A percentile compares a stretch with the other conserved stretches of the same genome.
Evolutionary conservation across 2,888 invertebrate genomes (phyloP).

Genomic region (Heliconius erato): DNA sequence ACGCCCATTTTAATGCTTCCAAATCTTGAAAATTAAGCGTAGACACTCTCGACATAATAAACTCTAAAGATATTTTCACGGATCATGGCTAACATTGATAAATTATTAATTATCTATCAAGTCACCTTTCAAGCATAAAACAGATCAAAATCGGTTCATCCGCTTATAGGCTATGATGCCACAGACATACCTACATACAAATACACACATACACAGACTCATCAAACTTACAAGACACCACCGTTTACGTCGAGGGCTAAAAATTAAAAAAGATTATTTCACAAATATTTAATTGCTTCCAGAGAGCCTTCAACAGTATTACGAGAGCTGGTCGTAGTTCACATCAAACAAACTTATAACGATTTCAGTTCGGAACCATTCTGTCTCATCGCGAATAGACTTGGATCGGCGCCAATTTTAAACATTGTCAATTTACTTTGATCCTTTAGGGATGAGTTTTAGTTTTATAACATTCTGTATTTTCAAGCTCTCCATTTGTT

Average conservation of each 20-base stretch:
- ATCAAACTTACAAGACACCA: no score
- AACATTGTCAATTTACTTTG: constrained; percentile 45
- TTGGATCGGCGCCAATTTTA: constrained; percentile 42
- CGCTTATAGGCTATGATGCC: not conserved
- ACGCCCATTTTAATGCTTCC: no score
- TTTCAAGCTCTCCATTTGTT: not conserved
- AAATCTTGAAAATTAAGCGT: no score
- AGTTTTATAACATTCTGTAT: constrained; percentile 6
- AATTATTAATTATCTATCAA: no score
- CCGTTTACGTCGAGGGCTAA: not conserved
- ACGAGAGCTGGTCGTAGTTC: not conserved
- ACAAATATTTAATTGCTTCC: constrained; percentile 17
- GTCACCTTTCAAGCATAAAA: no score
- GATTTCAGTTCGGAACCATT: constrained; percentile 31
- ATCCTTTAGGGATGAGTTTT: constrained; percentile 40
- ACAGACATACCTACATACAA: not conserved
- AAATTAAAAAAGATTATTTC: not conserved
- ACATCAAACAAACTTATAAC: constrained; percentile 36
- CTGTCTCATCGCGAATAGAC: constrained; percentile 28
- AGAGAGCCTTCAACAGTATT: not conserved
- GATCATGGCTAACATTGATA: no score
- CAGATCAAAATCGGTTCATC: no score
- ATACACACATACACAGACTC: not conserved
- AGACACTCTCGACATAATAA: no score
- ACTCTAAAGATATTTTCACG: no score